phyloP scores from a whole-genome alignment of 2,113 vertebrate species.

The Setophaga coronata region DNA sequence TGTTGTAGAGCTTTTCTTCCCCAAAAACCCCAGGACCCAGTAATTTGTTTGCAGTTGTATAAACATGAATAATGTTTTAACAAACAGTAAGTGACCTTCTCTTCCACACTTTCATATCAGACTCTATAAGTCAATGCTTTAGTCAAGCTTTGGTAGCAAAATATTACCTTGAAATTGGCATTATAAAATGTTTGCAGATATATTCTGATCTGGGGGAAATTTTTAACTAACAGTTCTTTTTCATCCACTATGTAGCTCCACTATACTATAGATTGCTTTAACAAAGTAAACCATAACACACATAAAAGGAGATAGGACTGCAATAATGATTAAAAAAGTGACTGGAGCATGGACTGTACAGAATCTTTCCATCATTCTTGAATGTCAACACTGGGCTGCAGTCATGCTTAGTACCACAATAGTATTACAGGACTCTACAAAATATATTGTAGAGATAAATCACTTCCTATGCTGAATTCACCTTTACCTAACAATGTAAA shows the following conservation, averaged over 20 bases:
- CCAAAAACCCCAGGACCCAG: background rate
- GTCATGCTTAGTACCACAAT: background rate
- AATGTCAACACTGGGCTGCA: background rate
- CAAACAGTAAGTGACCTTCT: background rate
- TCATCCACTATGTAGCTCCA: background rate
- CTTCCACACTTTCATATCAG: background rate
- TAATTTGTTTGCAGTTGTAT: background rate
- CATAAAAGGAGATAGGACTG: background rate
- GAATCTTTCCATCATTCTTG: slow-evolving; percentile 31
- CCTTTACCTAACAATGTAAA: background rate
- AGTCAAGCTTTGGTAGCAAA: background rate
- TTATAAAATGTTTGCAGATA: background rate
- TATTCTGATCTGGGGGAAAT: background rate
- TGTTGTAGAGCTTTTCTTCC: background rate
- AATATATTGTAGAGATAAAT: background rate
- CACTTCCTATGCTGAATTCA: too few species aligned
- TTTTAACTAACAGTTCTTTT: slow-evolving; percentile 1
- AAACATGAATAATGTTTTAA: background rate
- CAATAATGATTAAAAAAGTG: slow-evolving; percentile 36
- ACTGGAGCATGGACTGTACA: background rate
- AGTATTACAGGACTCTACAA: background rate
- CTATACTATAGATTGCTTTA: background rate
- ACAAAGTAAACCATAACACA: background rate
- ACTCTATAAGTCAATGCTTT: background rate
- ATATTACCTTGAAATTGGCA: background rate